These are phyloP conservation scores for Matsumyia berberina DNA, from an alignment of 2,888 invertebrate species.

Conservation along the genomic window DNA sequence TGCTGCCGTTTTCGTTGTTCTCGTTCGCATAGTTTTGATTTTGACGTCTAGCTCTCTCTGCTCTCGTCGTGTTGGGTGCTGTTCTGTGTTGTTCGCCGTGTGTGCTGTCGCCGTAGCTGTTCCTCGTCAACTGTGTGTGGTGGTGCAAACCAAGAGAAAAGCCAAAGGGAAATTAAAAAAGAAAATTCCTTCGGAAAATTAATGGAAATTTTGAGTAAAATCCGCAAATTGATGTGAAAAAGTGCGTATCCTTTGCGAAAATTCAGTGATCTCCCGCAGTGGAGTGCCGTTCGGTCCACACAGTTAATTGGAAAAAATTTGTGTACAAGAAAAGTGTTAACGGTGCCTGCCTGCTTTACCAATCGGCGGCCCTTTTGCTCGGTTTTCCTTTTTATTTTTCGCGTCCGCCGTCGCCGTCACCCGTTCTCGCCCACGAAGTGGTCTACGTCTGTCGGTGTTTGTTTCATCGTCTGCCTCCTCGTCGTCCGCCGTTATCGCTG, in stretches of 20 bases:
- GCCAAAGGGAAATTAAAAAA: conserved; percentile 45
- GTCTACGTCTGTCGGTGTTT: conserved; percentile 64
- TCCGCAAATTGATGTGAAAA: conserved; percentile 46
- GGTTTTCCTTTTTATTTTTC: conserved; percentile 46
- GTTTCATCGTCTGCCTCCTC: conserved; percentile 18
- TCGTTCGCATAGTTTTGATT: conserved; percentile 38
- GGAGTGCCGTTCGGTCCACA: conserved; percentile 45
- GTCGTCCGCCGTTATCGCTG: conserved; percentile 36
- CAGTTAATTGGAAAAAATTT: conserved; percentile 59
- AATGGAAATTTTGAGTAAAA: conserved; percentile 29
- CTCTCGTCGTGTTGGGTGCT: conserved; percentile 61
- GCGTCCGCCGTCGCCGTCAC: conserved; percentile 50
- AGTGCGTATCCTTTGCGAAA: conserved; percentile 33
- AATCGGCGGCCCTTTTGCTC: conserved; percentile 49
- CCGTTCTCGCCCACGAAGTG: conserved; percentile 16
- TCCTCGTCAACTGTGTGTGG: conserved; percentile 56
- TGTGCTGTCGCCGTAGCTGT: conserved; percentile 43
- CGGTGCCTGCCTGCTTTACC: conserved; percentile 59
- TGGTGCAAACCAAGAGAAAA: conserved; percentile 68
- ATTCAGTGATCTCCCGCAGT: background rate
- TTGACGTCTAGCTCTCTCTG: conserved; percentile 69
- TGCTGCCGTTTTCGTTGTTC: conserved; percentile 37
- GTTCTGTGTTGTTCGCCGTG: conserved; percentile 60
- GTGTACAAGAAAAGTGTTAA: conserved; percentile 70
- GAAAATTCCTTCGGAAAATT: conserved; percentile 46